Percentiles rank a stretch among this genome's conserved stretches.
phyloP scores from a whole-genome alignment of 1,140 invertebrate species.

The Musca domestica region DNA sequence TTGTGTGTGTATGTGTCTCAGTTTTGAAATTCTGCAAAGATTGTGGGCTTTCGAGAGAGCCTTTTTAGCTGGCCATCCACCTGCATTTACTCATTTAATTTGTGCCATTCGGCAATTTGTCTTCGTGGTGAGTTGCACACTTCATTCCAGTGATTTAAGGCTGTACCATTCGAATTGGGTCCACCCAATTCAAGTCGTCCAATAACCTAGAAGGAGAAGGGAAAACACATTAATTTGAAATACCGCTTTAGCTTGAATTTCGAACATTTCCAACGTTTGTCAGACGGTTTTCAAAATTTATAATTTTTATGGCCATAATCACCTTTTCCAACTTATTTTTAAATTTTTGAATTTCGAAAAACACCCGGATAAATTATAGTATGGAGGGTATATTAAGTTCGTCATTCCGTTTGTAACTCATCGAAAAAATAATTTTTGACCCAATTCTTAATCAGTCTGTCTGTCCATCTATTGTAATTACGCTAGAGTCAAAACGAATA shows the following conservation, averaged over 20 bases:
- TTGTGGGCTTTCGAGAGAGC: conserved; percentile 7
- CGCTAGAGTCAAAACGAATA: too few relatives aligned
- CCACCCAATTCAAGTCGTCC: conserved; percentile 89
- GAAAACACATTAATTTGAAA: neutral
- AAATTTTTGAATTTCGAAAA: too few relatives aligned
- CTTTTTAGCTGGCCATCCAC: conserved; percentile 7
- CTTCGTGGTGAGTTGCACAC: conserved; percentile 92
- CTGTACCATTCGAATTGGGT: conserved; percentile 71
- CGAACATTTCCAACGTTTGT: neutral
- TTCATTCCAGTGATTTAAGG: conserved; percentile 93
- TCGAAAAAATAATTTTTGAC: too few relatives aligned
- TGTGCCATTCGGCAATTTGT: conserved; percentile 98
- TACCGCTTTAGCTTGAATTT: neutral
- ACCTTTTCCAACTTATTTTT: too few relatives aligned
- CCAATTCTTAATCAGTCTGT: too few relatives aligned
- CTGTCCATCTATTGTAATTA: too few relatives aligned
- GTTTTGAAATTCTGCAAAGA: neutral
- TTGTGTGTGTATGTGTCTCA: conserved; percentile 24
- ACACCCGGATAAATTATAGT: too few relatives aligned
- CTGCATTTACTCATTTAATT: conserved; percentile 77
- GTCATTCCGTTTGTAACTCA: too few relatives aligned
- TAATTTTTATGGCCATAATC: too few relatives aligned
- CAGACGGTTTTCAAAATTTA: conserved; percentile 4
- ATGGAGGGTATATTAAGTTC: too few relatives aligned
- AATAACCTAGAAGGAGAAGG: conserved; percentile 70